Percentiles rank a stretch among this genome's conserved stretches.
These are phyloP conservation scores for Ceratoteleas bidentatus DNA, from an alignment of 1,140 invertebrate species.

Conservation along the genomic window DNA sequence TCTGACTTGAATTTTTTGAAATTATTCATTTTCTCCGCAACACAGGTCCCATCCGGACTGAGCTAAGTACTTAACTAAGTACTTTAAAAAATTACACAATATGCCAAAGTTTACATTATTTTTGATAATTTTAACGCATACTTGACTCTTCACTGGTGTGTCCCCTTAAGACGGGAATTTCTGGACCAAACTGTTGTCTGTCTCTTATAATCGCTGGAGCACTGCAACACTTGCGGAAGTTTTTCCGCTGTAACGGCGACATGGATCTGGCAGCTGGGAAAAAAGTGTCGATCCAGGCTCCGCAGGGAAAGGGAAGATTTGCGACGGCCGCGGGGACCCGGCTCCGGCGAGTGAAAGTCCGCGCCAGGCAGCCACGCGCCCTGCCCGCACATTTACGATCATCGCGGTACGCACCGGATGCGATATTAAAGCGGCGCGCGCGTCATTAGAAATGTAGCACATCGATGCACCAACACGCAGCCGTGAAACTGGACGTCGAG, in stretches of 20 bases:
- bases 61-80: too few species aligned
- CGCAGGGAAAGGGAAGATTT: slow-evolving; percentile 52
- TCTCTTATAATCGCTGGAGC: background rate
- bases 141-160: too few species aligned
- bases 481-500: slow-evolving; percentile 41
- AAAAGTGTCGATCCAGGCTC: slow-evolving; percentile 18
- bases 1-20: too few species aligned
- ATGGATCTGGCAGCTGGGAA: background rate
- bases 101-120: too few species aligned
- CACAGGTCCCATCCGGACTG: too few species aligned
- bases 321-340: slow-evolving; percentile 27
- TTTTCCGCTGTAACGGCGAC: background rate
- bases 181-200: background rate
- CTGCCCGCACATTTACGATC: slow-evolving; percentile 51
- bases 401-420: slow-evolving; percentile 51
- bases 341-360: slow-evolving; percentile 48
- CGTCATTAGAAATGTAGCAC: slow-evolving; percentile 59
- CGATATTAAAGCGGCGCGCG: slow-evolving; percentile 31
- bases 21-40: too few species aligned
- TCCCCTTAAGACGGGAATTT: too few species aligned
- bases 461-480: slow-evolving; percentile 44
- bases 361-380: slow-evolving; percentile 46
- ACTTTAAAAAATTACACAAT: too few species aligned
- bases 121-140: too few species aligned
- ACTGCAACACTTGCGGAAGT: background rate